A percentile compares a stretch with the other conserved stretches of the same genome.
phyloP scores from a whole-genome alignment of 2,888 invertebrate species.

The Lissocephala sabroskyi region DNA sequence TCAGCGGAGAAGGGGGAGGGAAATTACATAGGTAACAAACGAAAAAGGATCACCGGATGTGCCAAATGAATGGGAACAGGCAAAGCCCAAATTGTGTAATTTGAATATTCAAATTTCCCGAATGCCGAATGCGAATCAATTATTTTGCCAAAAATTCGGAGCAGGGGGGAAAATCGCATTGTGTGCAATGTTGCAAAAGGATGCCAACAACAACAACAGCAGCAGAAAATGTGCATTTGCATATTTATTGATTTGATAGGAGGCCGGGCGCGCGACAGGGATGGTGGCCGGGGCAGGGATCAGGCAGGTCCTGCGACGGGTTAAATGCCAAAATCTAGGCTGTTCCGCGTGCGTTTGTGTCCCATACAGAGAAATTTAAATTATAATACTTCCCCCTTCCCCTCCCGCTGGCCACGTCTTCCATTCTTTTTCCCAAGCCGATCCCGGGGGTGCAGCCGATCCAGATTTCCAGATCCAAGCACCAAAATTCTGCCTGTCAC shows the following conservation, averaged over 20 bases:
- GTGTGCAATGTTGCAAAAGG: constrained; percentile 53
- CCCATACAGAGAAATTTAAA: constrained; percentile 32
- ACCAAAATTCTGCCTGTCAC: not conserved
- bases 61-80: not conserved
- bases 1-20: no score
- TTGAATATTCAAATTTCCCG: constrained; percentile 54
- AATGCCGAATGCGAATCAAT: constrained; percentile 48
- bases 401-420: constrained; percentile 41
- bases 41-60: constrained; percentile 15
- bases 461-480: no score
- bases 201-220: constrained; percentile 31
- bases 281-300: constrained; percentile 1
- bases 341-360: constrained; percentile 14
- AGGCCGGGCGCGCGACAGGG: not conserved
- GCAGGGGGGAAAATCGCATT: constrained; percentile 34
- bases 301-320: constrained; percentile 42
- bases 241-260: constrained; percentile 56
- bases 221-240: constrained; percentile 36
- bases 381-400: constrained; percentile 26
- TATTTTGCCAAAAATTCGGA: constrained; percentile 62
- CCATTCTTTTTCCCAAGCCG: constrained; percentile 16
- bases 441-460: constrained; percentile 31
- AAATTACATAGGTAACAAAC: constrained; percentile 37
- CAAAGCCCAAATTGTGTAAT: constrained; percentile 45
- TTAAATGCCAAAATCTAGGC: constrained; percentile 1